Evolutionary conservation across 2,113 vertebrate genomes (phyloP).

Genomic region (Rhynchomys soricoides): DNA sequence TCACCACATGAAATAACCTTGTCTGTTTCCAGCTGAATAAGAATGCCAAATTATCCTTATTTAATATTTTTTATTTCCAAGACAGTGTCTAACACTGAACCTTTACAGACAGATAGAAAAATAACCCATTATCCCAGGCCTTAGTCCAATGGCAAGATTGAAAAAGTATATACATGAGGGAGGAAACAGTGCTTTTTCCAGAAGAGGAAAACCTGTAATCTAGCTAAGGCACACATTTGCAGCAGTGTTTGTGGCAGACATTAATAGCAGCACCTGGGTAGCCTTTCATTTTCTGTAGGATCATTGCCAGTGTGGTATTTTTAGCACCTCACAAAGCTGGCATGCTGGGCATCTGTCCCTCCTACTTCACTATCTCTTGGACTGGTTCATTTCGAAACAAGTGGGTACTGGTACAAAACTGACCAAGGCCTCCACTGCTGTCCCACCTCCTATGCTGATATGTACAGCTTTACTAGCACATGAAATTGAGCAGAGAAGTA

Average conservation of each 20-base stretch:
- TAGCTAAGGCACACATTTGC: constrained; percentile 58
- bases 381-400: background rate
- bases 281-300: constrained; percentile 50
- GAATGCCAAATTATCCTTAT: constrained; percentile 39
- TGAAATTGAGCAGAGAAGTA: background rate
- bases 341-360: constrained; percentile 49
- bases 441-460: background rate
- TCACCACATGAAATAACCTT: constrained; percentile 28
- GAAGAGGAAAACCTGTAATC: constrained; percentile 59
- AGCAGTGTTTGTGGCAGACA: constrained; percentile 55
- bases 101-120: constrained; percentile 56
- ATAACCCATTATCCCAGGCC: constrained; percentile 3
- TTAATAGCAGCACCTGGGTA: constrained; percentile 51
- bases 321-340: constrained; percentile 72
- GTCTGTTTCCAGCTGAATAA: constrained; percentile 40
- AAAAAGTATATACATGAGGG: constrained; percentile 2
- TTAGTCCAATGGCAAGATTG: constrained; percentile 45
- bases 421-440: background rate
- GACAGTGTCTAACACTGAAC: constrained; percentile 54
- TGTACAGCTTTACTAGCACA: background rate
- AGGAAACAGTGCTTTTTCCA: background rate
- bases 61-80: constrained; percentile 65
- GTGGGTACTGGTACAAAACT: background rate
- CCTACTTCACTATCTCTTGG: constrained; percentile 13
- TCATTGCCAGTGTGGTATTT: constrained; percentile 63